Evolutionary conservation across 2,113 vertebrate genomes (phyloP).

Genomic region (Pollachius pollachius): DNA sequence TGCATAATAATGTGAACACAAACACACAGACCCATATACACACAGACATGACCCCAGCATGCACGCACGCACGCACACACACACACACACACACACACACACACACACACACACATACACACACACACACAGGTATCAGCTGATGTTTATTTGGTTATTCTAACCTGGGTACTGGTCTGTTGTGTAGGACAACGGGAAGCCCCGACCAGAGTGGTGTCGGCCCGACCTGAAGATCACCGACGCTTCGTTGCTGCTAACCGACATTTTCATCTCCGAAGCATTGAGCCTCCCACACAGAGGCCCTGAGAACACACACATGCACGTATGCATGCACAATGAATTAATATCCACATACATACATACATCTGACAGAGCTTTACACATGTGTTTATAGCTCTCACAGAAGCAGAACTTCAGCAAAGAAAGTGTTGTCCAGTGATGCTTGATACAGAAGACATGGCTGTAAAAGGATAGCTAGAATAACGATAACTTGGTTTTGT

Average conservation of each 20-base stretch:
- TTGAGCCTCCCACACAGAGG: conserved; percentile 77
- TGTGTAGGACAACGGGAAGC: conserved; percentile 83
- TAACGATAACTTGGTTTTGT: no score
- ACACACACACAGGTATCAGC: background rate
- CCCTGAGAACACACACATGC: conserved; percentile 61
- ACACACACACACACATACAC: conserved; percentile 18
- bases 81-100: conserved; percentile 3
- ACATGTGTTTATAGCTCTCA: no score
- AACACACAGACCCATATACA: conserved; percentile 13
- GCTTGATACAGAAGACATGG: no score
- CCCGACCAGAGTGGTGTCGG: conserved; percentile 80
- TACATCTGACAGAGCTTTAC: no score
- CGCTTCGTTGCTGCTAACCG: conserved; percentile 67
- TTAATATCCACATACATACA: no score
- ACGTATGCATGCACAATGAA: background rate
- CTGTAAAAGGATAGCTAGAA: no score
- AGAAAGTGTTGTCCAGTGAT: no score
- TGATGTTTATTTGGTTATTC: background rate
- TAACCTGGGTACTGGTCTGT: conserved; percentile 79
- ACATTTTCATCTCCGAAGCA: conserved; percentile 57
- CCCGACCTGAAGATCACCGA: conserved; percentile 77
- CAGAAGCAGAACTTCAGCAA: no score
- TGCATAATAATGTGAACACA: conserved; percentile 29
- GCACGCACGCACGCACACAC: background rate
- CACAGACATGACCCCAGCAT: conserved; percentile 17